Base-by-base conservation (phyloP, 1,140 invertebrate species). In the Papilio polyxenes region DNA sequence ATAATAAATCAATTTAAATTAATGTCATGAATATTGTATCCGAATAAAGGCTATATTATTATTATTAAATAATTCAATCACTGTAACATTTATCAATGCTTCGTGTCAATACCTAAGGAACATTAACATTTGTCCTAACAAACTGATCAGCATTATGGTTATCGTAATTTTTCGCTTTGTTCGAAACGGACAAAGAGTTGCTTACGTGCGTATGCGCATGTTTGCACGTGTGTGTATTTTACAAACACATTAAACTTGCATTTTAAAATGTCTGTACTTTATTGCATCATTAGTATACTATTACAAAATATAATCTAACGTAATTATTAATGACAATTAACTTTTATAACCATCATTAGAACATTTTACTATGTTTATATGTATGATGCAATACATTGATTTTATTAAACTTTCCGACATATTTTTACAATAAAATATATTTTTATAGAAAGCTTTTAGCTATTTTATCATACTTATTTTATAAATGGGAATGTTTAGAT, bases 101-200 rank as follows among this genome's bases (percentile, higher is more conserved):
- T 44, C 40, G 40, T 44, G 40, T 4, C 40, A 44, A 44, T 44
- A 44, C 40, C 40, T 44, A 44, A 44, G 15, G 3, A 17, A 53
- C 15, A 53, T 23, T 69, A 69, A 23, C 23, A 31, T 17, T 17
- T 40, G 40, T 74, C 37, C 72, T 31, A 17, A 44, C 7, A 74
- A 40, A 40, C 10, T 37, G 31, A n/a, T 15, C 37, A 40, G 69
- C 11, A 44, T 11, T 31, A 62, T 49, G 49, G 49, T 10, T n/a
- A 44, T 13, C 59, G 15, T 81, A 31, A n/a, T 37, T 44, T 49
- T 53, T 37, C 80, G 65, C 80, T 69, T 72, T 69, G 65, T 81
- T 81, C 44, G 48, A 9, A 37, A 17, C n/a, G 65, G 48, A 81
- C 80, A 81, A 81, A 81, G 80, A 81, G 23, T 23, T 74, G 44